A percentile compares a stretch with the other conserved stretches of the same genome.
These are phyloP conservation scores for Benitochromis conjunctus DNA, from an alignment of 2,113 vertebrate species.

Conservation along the genomic window DNA sequence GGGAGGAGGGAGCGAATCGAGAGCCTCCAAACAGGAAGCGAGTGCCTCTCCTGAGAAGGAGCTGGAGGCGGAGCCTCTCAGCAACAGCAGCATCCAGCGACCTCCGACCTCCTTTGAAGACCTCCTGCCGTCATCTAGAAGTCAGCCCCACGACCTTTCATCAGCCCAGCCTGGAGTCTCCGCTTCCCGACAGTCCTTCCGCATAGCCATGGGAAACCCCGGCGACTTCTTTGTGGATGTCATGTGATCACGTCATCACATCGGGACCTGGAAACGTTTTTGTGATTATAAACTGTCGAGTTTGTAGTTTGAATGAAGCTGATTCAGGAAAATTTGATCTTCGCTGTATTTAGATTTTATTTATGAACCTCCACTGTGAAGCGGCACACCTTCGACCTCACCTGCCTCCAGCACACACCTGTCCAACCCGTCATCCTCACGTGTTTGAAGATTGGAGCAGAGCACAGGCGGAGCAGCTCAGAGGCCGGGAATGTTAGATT, in stretches of 20 bases:
- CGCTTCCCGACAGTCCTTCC: constrained; percentile 91
- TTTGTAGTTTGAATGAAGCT: not conserved
- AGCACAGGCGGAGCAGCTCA: not conserved
- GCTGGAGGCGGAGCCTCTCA: constrained; percentile 29
- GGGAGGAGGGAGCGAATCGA: constrained; percentile 77
- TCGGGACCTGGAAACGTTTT: not conserved
- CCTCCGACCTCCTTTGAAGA: constrained; percentile 75
- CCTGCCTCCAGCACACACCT: not conserved
- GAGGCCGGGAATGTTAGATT: not conserved
- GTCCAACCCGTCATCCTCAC: not conserved
- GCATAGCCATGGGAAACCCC: constrained; percentile 94
- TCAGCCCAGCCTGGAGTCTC: constrained; percentile 88
- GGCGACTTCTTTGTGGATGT: constrained; percentile 97
- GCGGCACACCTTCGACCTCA: not conserved
- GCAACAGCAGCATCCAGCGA: constrained; percentile 60
- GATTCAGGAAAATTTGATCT: not conserved
- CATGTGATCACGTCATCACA: constrained; percentile 17
- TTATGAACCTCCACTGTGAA: not conserved
- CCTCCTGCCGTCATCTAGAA: constrained; percentile 51
- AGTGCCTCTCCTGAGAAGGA: constrained; percentile 43
- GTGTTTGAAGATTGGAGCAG: not conserved
- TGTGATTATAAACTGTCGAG: not conserved
- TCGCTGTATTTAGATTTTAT: not conserved
- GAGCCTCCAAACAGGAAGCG: constrained; percentile 75
- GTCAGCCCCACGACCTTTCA: constrained; percentile 77